phyloP scores from a whole-genome alignment of 2,797 vertebrate species.

The Peromyscus aztecus region DNA sequence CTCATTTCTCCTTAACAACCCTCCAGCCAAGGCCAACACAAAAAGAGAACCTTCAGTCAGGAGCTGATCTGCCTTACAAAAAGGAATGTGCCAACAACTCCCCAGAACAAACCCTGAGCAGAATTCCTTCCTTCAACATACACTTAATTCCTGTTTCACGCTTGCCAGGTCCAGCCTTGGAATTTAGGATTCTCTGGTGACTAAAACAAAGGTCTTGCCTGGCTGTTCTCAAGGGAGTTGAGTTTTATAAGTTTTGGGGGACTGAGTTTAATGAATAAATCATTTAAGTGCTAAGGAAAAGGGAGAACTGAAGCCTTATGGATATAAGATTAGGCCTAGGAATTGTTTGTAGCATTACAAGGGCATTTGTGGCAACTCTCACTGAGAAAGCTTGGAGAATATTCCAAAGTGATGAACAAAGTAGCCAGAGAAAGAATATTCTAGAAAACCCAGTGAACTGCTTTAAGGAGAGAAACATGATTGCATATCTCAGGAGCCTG shows the following conservation, averaged over 20 bases:
- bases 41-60: not conserved
- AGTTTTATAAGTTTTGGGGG: not conserved
- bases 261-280: not conserved
- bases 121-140: conserved; percentile 9
- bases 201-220: not conserved
- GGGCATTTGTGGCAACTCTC: not conserved
- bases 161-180: not conserved
- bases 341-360: not conserved
- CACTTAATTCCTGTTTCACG: conserved; percentile 1
- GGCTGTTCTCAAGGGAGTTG: not conserved
- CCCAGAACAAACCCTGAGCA: not conserved
- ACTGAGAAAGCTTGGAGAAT: not conserved
- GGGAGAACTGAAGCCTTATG: not conserved
- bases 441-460: not conserved
- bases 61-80: not conserved
- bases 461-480: not conserved
- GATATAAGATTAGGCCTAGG: not conserved
- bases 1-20: not conserved
- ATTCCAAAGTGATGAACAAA: not conserved
- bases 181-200: not conserved
- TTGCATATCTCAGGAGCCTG: not conserved
- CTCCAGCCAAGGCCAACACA: not conserved
- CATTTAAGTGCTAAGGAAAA: not conserved
- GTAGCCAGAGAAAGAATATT: not conserved
- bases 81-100: not conserved